phyloP scores from a whole-genome alignment of 1,140 invertebrate genomes.

The Lepidurus couesii region DNA sequence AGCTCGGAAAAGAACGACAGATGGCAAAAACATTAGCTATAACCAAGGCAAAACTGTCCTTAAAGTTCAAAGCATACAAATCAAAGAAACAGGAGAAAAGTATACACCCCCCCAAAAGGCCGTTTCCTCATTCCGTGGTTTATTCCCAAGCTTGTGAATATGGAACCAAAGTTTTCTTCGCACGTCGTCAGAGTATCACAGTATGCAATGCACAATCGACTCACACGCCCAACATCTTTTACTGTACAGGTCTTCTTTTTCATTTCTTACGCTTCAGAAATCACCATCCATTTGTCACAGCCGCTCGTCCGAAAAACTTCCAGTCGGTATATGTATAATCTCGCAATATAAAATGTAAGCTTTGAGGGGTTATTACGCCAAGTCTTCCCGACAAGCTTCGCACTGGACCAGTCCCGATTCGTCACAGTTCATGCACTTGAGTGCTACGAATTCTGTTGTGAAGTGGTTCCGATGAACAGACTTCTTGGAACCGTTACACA shows the following conservation, averaged over 20 bases:
- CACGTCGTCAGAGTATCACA: neutral
- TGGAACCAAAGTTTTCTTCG: neutral
- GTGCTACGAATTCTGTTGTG: slow-evolving; percentile 82
- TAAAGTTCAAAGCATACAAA: too few relatives aligned
- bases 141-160: neutral
- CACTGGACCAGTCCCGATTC: slow-evolving; percentile 86
- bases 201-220: neutral
- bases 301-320: neutral
- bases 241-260: neutral
- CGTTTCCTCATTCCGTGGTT: too few relatives aligned
- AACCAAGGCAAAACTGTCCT: too few relatives aligned
- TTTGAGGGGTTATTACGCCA: neutral
- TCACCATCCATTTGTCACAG: neutral
- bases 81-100: too few relatives aligned
- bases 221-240: neutral
- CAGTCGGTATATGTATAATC: neutral
- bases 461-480: slow-evolving; percentile 89
- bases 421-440: slow-evolving; percentile 96
- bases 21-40: too few relatives aligned
- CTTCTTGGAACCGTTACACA: slow-evolving; percentile 92
- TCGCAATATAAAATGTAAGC: neutral
- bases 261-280: neutral
- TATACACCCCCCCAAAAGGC: too few relatives aligned
- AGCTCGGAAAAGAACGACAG: too few relatives aligned
- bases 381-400: slow-evolving; percentile 56